phyloP scores from a whole-genome alignment of 2,113 vertebrate species.

The Sorex fumeus region DNA sequence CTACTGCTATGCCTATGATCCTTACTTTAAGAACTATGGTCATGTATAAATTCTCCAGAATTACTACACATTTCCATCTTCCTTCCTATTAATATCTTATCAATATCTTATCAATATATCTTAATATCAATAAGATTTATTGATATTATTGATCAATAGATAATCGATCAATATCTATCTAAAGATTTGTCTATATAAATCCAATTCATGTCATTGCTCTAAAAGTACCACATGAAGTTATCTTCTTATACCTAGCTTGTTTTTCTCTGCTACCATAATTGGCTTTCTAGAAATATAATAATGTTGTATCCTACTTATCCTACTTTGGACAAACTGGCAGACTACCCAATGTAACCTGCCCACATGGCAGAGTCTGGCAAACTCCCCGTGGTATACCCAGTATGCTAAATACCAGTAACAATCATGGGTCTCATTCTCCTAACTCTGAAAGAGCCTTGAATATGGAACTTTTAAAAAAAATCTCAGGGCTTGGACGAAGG shows the following conservation, averaged over 20 bases:
- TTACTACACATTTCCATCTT: neutral
- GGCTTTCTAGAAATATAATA: no score
- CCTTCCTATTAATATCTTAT: neutral
- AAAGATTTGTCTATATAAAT: neutral
- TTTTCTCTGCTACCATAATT: neutral
- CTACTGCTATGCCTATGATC: neutral
- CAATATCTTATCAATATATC: neutral
- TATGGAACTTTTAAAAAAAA: no score
- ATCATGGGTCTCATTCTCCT: no score
- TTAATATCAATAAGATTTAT: neutral
- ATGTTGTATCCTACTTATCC: neutral
- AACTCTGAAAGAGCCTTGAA: no score
- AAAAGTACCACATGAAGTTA: neutral
- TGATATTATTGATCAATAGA: no score
- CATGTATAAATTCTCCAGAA: neutral
- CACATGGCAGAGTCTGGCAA: no score
- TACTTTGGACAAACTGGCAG: no score
- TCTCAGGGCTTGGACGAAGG: no score
- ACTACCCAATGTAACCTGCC: no score
- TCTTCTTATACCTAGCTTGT: neutral
- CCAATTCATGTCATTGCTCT: slow-evolving; percentile 6
- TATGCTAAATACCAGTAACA: no score
- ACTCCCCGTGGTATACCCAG: no score
- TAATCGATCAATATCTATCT: neutral
- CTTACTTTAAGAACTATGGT: neutral